Percentiles rank a stretch among this genome's conserved stretches.
These are phyloP conservation scores for Myioborus miniatus DNA, from an alignment of 2,797 vertebrate species.

Conservation along the genomic window DNA sequence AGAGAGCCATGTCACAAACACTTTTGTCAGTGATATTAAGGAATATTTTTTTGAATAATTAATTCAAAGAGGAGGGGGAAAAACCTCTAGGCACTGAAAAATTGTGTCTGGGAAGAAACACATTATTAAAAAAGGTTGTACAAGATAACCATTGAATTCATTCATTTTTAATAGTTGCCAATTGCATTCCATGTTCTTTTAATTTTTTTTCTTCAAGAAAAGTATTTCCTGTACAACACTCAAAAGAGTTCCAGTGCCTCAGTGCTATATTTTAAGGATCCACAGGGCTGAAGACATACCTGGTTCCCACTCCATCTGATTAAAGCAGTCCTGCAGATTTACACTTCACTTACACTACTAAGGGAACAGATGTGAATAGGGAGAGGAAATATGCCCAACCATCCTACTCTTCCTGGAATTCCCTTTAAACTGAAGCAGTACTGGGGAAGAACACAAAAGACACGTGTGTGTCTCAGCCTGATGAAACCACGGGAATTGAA, in stretches of 20 bases:
- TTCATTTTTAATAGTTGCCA: not conserved
- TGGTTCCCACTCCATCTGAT: not conserved
- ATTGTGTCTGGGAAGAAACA: not conserved
- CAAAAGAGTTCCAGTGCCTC: not conserved
- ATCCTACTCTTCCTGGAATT: not conserved
- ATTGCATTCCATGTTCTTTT: not conserved
- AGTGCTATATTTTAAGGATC: not conserved
- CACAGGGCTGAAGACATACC: not conserved
- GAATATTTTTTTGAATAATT: not conserved
- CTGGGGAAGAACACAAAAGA: not conserved
- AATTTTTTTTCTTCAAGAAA: not conserved
- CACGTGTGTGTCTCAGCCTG: fast-evolving
- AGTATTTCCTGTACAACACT: not conserved
- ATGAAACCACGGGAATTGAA: not conserved
- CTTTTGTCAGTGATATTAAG: not conserved
- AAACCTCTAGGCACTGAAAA: not conserved
- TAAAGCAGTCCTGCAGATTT: not conserved
- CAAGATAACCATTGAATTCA: not conserved
- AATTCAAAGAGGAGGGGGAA: not conserved
- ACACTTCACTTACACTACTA: not conserved
- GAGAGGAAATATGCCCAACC: not conserved
- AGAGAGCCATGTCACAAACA: not conserved
- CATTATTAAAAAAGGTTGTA: not conserved
- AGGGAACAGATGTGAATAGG: fast-evolving
- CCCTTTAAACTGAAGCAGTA: not conserved